Base-by-base conservation (phyloP, 2,888 invertebrate genomes). In the Poecilus cupreus region DNA sequence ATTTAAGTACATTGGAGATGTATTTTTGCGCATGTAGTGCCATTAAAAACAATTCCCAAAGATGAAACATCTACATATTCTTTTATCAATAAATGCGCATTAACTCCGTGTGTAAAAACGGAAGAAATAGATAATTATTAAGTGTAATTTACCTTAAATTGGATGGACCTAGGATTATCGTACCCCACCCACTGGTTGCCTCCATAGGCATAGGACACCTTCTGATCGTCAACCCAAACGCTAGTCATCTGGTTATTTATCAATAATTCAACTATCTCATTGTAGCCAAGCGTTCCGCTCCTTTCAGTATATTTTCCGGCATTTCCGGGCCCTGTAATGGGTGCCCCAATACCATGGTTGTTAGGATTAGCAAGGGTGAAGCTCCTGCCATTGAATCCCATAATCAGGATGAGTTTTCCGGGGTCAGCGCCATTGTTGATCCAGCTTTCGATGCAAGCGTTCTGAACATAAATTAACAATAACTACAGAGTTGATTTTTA, bases 351-450 rank as follows among this genome's bases (percentile, higher is more conserved):
- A 0, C 87, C 88, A 32, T 90, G 89, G 0, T 88, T 84, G 0
- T 83, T 85, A 5, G 89, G 84, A 83, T 91, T 86, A 0, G 88
- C 85, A 11, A 96, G 87, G 0, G 91, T 93, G 84, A 93, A 96
- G 0, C 93, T 90, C 76, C 93, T 91, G 0, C 95, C 96, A 83
- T 95, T 96, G 3, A 93, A 90, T 0, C 94, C 94, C 26, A 95
- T 88, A 0, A 96, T 96, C 0, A 96, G 83, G 0, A 93, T 89
- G 0, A 96, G 84, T 86, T 96, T 96, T 1, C 91, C 88, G 0
- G 91, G 88, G 1, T 91, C 89, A 0, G 92, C 92, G 11, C 93
- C 93, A 82, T 90, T 89, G 0, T 88, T 87, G 0, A 93, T 83
- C 92, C 92, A 93, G 82, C 90, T 89, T 37, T 89, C 85, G 4